Evolutionary conservation across 2,888 invertebrate genomes (phyloP).

Genomic region (Sminthurinus aureus): DNA sequence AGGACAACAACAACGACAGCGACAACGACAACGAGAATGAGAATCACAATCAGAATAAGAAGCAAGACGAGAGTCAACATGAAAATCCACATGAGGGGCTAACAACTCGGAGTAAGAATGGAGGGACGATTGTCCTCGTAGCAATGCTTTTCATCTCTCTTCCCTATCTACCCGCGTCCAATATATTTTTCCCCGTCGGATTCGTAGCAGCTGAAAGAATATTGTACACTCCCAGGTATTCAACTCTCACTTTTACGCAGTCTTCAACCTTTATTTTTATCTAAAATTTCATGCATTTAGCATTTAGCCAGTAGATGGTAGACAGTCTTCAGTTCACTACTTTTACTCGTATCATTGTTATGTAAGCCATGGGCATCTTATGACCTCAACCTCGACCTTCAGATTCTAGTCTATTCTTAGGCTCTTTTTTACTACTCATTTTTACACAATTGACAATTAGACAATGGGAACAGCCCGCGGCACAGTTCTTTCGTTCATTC

Average conservation of each 20-base stretch:
- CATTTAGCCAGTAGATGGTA: too few species aligned
- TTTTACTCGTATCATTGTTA: background rate
- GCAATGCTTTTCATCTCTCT: constrained; percentile 65
- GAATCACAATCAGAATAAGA: too few species aligned
- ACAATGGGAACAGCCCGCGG: too few species aligned
- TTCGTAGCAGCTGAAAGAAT: constrained; percentile 88
- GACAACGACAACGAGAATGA: too few species aligned
- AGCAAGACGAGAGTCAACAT: too few species aligned
- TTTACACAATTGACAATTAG: too few species aligned
- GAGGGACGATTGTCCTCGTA: constrained; percentile 27
- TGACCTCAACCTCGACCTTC: constrained; percentile 18
- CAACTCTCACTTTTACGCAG: background rate
- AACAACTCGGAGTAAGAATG: constrained; percentile 17
- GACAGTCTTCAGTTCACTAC: background rate
- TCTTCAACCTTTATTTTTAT: background rate
- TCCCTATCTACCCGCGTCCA: constrained; percentile 87
- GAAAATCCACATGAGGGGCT: too few species aligned
- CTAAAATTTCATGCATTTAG: too few species aligned
- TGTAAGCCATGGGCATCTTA: constrained; percentile 14
- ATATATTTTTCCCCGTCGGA: constrained; percentile 80
- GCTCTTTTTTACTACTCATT: too few species aligned
- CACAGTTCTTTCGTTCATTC: too few species aligned
- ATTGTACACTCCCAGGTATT: constrained; percentile 86
- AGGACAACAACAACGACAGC: too few species aligned
- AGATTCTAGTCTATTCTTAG: constrained; percentile 10